Evolutionary conservation across 2,888 invertebrate species (phyloP), one percentile per base, ranked within the genome.

Genomic region (Tortrix viridana): DNA sequence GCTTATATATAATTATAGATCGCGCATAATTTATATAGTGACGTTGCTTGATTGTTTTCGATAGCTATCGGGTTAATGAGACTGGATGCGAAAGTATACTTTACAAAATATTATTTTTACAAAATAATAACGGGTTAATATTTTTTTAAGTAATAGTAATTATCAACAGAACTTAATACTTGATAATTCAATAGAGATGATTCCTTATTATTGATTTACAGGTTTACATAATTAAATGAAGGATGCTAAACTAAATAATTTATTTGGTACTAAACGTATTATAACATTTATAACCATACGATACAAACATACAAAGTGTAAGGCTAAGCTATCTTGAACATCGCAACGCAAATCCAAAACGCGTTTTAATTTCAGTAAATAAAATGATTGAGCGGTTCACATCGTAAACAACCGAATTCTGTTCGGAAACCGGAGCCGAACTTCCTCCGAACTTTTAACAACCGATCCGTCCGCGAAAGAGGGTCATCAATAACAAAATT

Each of bases 401-500:
- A 60, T 62, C 52, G 58, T 83, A 83, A 86, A 86, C 84, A 88
- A 84, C 78, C 80, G 78, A 81, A 81, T 80, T 77, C 79, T 32
- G 77, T 74, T 74, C 77, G 74, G 76, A 78, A 80, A 85, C 74
- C 83, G 77, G 69, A 74, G 73, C 74, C 75, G 78, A 81, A 82
- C 78, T 83, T 79, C 75, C 70, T 73, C 71, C 77, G 80, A 87
- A 88, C 78, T 88, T 88, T 86, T 85, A 88, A 88, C 88, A 85
- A 84, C 83, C 84, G 79, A 82, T 81, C 79, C 82, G 77, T 80
- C 81, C 81, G 74, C 82, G 82, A 82, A 81, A 84, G 81, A 84
- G 87, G 85, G 80, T 85, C 89, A 89, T 90, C 90, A 91, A 90
- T 90, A 90, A 90, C 89, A 87, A 90, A 88, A 91, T 91, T 90